Evolutionary conservation across 2,888 invertebrate genomes (phyloP).

Genomic region (Panzeria rudis): DNA sequence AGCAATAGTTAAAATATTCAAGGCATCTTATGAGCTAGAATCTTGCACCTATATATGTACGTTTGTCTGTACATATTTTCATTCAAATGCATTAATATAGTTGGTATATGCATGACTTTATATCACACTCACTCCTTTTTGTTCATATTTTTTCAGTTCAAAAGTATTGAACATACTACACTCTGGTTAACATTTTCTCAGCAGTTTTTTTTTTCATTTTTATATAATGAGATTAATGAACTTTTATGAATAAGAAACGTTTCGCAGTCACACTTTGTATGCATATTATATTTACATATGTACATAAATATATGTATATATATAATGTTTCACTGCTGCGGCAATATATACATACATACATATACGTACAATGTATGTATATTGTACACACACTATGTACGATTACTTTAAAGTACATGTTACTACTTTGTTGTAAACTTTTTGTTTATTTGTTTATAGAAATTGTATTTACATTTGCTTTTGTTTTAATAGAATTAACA

Average conservation of each 20-base stretch:
- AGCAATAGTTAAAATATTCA: constrained; percentile 7
- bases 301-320: not conserved
- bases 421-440: constrained; percentile 12
- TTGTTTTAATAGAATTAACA: constrained; percentile 43
- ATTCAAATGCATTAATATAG: not conserved
- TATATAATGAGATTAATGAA: constrained; percentile 69
- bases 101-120: not conserved
- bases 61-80: not conserved
- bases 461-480: constrained; percentile 37
- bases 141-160: not conserved
- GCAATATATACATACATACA: not conserved
- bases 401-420: constrained; percentile 4
- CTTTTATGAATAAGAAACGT: constrained; percentile 55
- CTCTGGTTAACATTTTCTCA: constrained; percentile 26
- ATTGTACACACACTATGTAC: not conserved
- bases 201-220: constrained; percentile 46
- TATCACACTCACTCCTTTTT: constrained; percentile 36
- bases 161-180: constrained; percentile 3
- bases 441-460: constrained; percentile 44
- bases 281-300: not conserved
- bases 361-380: not conserved
- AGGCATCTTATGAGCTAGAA: constrained; percentile 16
- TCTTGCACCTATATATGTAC: not conserved
- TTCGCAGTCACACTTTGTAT: not conserved
- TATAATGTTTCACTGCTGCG: too few relatives aligned